phyloP scores from a whole-genome alignment of 1,140 invertebrate species.

The Brachionus manjavacas region DNA sequence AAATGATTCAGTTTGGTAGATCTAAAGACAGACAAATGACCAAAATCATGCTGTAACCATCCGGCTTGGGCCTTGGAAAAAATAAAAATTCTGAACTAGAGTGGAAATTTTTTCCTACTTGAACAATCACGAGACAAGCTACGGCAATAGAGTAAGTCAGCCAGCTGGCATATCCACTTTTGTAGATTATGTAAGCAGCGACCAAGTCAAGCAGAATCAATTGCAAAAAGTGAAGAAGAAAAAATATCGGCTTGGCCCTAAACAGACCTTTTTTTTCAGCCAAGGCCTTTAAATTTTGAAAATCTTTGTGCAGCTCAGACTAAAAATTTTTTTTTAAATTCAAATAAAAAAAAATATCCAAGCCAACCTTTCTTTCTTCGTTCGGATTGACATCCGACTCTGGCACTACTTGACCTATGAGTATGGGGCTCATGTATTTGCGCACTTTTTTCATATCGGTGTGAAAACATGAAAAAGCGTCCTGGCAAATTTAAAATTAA shows the following conservation, averaged over 20 bases:
- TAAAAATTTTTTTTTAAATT: not conserved
- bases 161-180: not conserved
- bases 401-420: not conserved
- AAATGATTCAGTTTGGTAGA: conserved; percentile 42
- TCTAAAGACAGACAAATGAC: conserved; percentile 46
- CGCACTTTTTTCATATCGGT: not conserved
- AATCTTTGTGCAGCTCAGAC: conserved; percentile 4
- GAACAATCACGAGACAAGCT: not conserved
- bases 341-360: not conserved
- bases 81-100: not conserved
- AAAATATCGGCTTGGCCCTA: not conserved
- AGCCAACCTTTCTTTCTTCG: not conserved
- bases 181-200: not conserved
- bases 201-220: not conserved
- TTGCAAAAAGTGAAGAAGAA: not conserved
- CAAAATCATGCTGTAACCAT: conserved; percentile 46
- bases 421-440: not conserved
- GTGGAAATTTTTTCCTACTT: not conserved
- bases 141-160: not conserved
- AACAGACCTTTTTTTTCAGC: conserved; percentile 27
- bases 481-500: not conserved
- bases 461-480: not conserved
- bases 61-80: conserved; percentile 44
- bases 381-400: not conserved
- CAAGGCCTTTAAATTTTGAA: not conserved